Evolutionary conservation across 2,888 invertebrate genomes (phyloP).

Genomic region (Agrochola litura): DNA sequence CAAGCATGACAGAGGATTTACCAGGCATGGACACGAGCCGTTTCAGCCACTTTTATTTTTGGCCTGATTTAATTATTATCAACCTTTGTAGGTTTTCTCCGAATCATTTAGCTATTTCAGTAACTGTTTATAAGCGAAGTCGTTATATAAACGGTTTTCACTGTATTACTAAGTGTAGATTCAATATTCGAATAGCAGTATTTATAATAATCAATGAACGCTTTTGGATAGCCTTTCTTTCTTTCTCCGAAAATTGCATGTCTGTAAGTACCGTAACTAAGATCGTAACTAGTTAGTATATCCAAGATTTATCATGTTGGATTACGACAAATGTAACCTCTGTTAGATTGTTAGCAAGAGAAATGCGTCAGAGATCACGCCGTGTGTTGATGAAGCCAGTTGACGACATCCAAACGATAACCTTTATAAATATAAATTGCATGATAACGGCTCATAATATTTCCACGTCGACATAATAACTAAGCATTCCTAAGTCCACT

Average conservation of each 20-base stretch:
- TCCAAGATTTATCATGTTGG: conserved; percentile 23
- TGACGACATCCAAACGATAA: conserved; percentile 69
- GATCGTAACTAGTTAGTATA: not conserved
- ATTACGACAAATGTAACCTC: conserved; percentile 49
- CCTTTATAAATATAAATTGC: conserved; percentile 67
- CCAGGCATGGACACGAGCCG: conserved; percentile 44
- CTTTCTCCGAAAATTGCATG: not conserved
- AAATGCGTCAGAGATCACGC: conserved; percentile 73
- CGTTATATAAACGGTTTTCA: no score
- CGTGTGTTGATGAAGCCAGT: conserved; percentile 62
- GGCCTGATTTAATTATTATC: not conserved
- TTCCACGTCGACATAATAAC: conserved; percentile 57
- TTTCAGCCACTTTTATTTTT: conserved; percentile 34
- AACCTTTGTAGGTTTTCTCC: not conserved
- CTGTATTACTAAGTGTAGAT: not conserved
- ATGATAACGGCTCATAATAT: conserved; percentile 65
- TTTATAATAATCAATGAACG: not conserved
- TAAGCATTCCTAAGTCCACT: conserved; percentile 45
- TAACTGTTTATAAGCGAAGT: no score
- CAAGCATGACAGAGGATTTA: conserved; percentile 47
- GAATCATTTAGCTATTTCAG: not conserved
- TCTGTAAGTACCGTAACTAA: no score
- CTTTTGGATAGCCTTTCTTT: not conserved
- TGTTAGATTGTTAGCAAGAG: conserved; percentile 46
- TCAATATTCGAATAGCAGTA: not conserved